Base-by-base conservation (phyloP, 2,888 invertebrate species). In the Achlya flavicornis region DNA sequence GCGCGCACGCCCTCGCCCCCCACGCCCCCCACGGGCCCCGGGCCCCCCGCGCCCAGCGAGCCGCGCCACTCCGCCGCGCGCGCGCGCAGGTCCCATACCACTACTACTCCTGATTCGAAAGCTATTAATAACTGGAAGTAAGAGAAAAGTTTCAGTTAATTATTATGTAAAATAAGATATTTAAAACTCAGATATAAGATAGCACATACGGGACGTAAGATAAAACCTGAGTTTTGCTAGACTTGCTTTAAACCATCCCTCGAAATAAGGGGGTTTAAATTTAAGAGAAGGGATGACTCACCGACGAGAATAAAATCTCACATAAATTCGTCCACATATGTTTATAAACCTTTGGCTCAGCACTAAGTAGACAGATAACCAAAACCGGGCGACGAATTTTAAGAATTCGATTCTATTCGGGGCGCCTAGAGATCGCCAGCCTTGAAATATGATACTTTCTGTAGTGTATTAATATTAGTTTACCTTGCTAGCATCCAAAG, bases 401-500 rank as follows among this genome's bases (percentile, higher is more conserved):
- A 11, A 6, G 41, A 38, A 4, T 46, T 1, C 14, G n/a, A 46
- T 46, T 46, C n/a, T 0, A 14, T 6, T 46, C n/a, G n/a, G 14
- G 1, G 46, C n/a, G 46, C 3, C 14, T n/a, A n/a, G 6, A 5
- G 46, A 7, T 6, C 46, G 46, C 46, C n/a, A n/a, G n/a, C n/a
- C 46, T n/a, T 53, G 48, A 48, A 48, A 8, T 16, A 12, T 43
- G 2, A 14, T 26, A 26, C 26, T 26, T 26, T 26, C 1, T 26
- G 26, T 46, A 10, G 4, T 46, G 46, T n/a, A 46, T 6, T 46
- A 57, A 64, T 62, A 26, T 41, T 43, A 83, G 10, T 89, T 92
- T 94, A 99, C 98, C 96, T 99, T 99, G 94, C 97, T 98, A 79
- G 98, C 95, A 93, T 99, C 99, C 85, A 97, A 94, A 70, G 99